A percentile compares a stretch with the other conserved stretches of the same genome.
phyloP scores from a whole-genome alignment of 2,888 invertebrate genomes.

The Sclerodermus sp. region DNA sequence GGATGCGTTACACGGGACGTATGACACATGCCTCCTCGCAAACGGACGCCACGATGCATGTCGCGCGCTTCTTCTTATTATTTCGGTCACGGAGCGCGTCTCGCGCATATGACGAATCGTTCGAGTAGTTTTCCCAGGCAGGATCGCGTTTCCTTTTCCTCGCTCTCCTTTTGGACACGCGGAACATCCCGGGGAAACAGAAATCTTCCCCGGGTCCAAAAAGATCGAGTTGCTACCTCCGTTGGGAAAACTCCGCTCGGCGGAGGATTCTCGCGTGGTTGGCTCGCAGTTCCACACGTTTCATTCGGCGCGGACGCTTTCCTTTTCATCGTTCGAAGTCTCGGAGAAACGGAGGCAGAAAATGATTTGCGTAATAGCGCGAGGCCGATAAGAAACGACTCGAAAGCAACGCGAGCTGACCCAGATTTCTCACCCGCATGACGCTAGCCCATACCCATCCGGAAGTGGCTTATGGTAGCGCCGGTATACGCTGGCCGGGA shows the following conservation, averaged over 20 bases:
- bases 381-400: slow-evolving; percentile 26
- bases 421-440: slow-evolving; percentile 45
- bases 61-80: background rate
- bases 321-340: background rate
- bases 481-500: slow-evolving; percentile 12
- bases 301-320: too few relatives aligned
- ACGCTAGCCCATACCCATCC: slow-evolving; percentile 33
- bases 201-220: too few relatives aligned
- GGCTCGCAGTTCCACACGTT: too few relatives aligned
- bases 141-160: too few relatives aligned
- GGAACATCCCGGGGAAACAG: too few relatives aligned
- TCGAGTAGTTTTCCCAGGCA: background rate
- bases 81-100: background rate
- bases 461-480: slow-evolving; percentile 32
- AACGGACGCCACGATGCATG: background rate
- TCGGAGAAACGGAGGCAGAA: background rate
- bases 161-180: too few relatives aligned
- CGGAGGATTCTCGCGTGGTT: too few relatives aligned
- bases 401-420: slow-evolving; percentile 32
- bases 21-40: too few relatives aligned
- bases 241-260: too few relatives aligned
- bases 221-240: too few relatives aligned
- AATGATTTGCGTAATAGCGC: slow-evolving; percentile 28
- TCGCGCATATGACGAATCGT: background rate
- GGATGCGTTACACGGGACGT: too few relatives aligned